These are phyloP conservation scores for Trididemnum miniatum DNA, from an alignment of 23 tunicate genomes.

Conservation along the genomic window DNA sequence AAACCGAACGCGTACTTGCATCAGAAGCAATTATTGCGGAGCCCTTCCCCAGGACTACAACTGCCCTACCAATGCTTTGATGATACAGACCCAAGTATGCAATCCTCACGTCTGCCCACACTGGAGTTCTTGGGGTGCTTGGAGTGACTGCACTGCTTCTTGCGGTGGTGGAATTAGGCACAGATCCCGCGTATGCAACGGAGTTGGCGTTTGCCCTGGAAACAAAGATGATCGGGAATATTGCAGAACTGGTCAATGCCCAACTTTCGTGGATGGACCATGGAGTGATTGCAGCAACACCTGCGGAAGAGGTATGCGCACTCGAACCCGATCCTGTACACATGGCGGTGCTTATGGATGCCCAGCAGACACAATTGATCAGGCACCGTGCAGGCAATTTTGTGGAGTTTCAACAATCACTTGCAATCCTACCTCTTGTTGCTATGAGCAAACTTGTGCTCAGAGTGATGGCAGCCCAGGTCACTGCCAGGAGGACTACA, in stretches of 20 bases:
- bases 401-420: neutral
- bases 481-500: neutral
- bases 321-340: conserved; percentile 8
- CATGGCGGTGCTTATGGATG: conserved; percentile 49
- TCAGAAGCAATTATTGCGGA: neutral
- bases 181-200: conserved; percentile 29
- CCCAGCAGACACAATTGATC: conserved; percentile 5
- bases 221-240: neutral
- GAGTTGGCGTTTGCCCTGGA: conserved; percentile 13
- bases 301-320: conserved; percentile 23
- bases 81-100: conserved; percentile 29
- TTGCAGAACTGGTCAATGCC: conserved; percentile 31
- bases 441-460: neutral
- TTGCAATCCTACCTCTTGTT: conserved; percentile 6
- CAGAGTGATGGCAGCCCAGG: neutral
- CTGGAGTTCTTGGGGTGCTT: conserved; percentile 10
- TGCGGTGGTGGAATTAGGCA: conserved; percentile 33
- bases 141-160: conserved; percentile 17
- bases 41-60: neutral
- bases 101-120: conserved; percentile 22
- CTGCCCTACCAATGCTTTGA: conserved; percentile 28
- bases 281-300: conserved; percentile 31
- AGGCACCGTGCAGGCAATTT: neutral
- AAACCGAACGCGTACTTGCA: conserved; percentile 26
- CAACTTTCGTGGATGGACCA: conserved; percentile 12